These are phyloP conservation scores for Willowsia nigromaculata DNA, from an alignment of 2,888 invertebrate species.

Conservation along the genomic window DNA sequence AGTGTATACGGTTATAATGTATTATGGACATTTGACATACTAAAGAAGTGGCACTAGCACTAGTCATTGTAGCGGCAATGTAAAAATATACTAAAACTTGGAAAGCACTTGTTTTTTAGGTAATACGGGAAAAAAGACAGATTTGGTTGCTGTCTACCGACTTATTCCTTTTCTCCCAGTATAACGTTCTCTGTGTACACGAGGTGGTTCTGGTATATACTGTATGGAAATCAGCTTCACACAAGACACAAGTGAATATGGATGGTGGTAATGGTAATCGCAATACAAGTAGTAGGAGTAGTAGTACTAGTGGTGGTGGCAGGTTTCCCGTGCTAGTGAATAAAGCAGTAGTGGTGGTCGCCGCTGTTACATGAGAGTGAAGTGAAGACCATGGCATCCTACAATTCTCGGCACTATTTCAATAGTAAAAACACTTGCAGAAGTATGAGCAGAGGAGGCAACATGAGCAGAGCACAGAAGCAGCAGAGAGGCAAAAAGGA, in stretches of 20 bases:
- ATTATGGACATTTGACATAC: constrained; percentile 1
- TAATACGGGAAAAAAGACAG: constrained; percentile 16
- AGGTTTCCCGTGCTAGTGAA: background rate
- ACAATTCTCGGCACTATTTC: constrained; percentile 46
- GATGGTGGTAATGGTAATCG: background rate
- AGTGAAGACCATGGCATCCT: constrained; percentile 52
- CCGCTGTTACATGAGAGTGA: background rate
- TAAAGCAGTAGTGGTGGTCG: background rate
- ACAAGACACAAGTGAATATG: background rate
- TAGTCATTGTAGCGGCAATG: background rate
- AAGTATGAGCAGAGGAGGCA: background rate
- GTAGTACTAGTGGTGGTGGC: constrained; percentile 5
- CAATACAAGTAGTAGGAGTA: background rate
- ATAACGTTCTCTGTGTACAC: background rate
- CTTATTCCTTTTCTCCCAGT: background rate
- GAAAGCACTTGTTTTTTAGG: constrained; percentile 26
- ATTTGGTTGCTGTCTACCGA: constrained; percentile 4
- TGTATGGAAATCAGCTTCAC: constrained; percentile 9
- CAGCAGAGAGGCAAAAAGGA: constrained; percentile 40
- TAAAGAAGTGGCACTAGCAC: background rate
- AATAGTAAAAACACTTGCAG: constrained; percentile 26
- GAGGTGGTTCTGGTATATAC: constrained; percentile 29
- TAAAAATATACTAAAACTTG: constrained; percentile 7
- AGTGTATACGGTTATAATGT: background rate
- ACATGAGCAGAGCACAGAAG: constrained; percentile 18